These are phyloP conservation scores for Cryptoleucopteryx plumbea DNA, from an alignment of 2,113 vertebrate genomes.

Conservation along the genomic window DNA sequence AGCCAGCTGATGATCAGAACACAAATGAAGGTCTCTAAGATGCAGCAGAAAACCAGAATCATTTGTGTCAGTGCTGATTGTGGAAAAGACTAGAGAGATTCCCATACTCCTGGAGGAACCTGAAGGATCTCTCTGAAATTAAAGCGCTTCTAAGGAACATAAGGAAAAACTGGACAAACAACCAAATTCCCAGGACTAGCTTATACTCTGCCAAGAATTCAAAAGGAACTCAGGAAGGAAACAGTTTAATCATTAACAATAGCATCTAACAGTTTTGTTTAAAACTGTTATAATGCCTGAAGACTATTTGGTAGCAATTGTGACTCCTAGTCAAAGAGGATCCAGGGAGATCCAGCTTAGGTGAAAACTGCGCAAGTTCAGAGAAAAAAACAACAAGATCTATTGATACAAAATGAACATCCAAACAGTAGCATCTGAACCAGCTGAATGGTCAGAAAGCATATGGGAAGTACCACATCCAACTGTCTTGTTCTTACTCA, in stretches of 20 bases:
- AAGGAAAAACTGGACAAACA: neutral
- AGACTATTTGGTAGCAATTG: neutral
- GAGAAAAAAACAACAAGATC: neutral
- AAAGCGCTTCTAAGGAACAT: fast-evolving
- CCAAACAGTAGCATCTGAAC: neutral
- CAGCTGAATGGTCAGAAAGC: neutral
- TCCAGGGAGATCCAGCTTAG: neutral
- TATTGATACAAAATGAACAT: neutral
- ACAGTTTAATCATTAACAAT: neutral
- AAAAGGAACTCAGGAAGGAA: neutral
- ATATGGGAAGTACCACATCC: fast-evolving
- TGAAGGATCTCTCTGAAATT: neutral
- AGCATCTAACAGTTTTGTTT: neutral
- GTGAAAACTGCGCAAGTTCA: neutral
- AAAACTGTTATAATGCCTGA: neutral
- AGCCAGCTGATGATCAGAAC: neutral
- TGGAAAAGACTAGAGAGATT: neutral
- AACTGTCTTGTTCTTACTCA: neutral
- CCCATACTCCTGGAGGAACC: neutral
- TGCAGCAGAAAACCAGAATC: neutral
- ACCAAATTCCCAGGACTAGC: neutral
- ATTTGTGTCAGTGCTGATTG: neutral
- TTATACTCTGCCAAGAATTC: neutral
- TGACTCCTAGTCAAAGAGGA: neutral
- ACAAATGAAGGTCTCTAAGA: neutral